These are phyloP conservation scores for Lasioglossum oenotherae DNA, from an alignment of 2,888 invertebrate species.

Conservation along the genomic window DNA sequence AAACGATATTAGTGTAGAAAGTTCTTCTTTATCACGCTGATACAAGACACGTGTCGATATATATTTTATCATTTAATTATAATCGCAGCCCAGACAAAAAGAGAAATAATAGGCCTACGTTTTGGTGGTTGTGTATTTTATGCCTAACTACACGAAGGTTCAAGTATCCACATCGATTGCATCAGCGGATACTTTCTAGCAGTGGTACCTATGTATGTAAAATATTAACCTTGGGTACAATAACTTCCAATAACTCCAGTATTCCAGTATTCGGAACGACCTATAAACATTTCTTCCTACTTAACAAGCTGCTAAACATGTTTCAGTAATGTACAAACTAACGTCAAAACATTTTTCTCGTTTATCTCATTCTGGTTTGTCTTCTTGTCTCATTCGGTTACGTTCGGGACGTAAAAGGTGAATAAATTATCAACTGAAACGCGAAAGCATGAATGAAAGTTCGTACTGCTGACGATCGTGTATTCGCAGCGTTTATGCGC, in stretches of 20 bases:
- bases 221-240: neutral
- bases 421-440: constrained; percentile 20
- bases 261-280: neutral
- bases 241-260: neutral
- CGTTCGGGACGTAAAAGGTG: neutral
- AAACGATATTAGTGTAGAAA: neutral
- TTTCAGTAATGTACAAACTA: neutral
- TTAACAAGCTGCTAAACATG: neutral
- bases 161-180: neutral
- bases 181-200: neutral
- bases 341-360: neutral
- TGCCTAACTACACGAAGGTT: no score
- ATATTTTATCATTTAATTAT: neutral
- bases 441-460: constrained; percentile 41
- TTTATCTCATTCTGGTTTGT: no score
- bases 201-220: neutral
- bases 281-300: neutral
- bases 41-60: neutral
- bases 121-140: neutral
- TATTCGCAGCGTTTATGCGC: constrained; percentile 19
- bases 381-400: neutral
- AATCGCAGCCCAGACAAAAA: neutral
- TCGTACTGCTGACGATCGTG: constrained; percentile 19
- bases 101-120: neutral
- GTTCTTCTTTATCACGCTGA: neutral